Percentiles rank a stretch among this genome's conserved stretches.
phyloP scores from a whole-genome alignment of 2,113 vertebrate species.

The Oreochromis aureus region DNA sequence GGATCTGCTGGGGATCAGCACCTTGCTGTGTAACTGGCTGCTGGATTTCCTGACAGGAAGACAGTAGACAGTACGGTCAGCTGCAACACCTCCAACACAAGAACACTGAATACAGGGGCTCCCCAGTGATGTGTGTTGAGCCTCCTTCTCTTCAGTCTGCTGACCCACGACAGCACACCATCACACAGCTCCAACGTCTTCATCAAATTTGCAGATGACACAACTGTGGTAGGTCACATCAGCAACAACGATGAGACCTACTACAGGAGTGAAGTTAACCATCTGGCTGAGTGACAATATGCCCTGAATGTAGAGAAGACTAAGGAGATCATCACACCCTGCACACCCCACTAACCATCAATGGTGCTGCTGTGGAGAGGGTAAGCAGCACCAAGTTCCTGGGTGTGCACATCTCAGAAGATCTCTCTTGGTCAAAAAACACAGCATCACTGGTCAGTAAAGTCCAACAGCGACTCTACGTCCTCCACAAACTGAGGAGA shows the following conservation, averaged over 20 bases:
- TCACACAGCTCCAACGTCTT: neutral
- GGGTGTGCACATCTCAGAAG: neutral
- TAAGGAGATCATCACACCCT: neutral
- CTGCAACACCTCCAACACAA: neutral
- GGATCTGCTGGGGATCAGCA: neutral
- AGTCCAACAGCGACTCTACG: neutral
- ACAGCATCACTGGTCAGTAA: neutral
- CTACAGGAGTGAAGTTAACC: neutral
- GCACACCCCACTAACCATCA: neutral
- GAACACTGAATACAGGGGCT: neutral
- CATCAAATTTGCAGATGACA: neutral
- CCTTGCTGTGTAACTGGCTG: neutral
- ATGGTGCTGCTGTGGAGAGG: neutral
- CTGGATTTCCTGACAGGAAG: neutral
- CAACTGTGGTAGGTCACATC: neutral
- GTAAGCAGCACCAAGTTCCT: neutral
- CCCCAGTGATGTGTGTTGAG: neutral
- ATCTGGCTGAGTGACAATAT: neutral
- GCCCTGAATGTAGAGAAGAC: neutral
- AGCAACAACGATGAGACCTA: neutral
- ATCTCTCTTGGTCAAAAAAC: neutral
- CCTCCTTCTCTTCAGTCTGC: neutral
- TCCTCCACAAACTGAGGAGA: neutral
- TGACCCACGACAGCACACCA: neutral
- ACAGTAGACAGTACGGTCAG: neutral